Evolutionary conservation across 2,888 invertebrate species (phyloP), one percentile per base, ranked within the genome.

Genomic region (Hirtodrosophila histrioides): DNA sequence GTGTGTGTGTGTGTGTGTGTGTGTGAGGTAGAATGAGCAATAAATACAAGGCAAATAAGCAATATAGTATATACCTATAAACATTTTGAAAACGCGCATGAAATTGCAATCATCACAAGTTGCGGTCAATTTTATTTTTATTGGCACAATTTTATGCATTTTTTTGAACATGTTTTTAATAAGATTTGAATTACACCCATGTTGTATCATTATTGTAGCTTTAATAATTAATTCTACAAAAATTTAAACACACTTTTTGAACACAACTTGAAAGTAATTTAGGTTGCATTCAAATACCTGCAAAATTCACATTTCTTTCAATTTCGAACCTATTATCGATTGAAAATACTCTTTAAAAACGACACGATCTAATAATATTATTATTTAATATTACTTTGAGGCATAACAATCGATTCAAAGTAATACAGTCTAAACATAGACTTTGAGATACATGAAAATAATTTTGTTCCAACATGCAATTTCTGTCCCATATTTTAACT

Each of bases 31-130:
- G 62, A 40, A 41, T 60, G 65, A 44, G 46, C 53, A 60, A 73
- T 62, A 69, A 69, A 78, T 55, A 66, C 33, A 46, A 57, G 31
- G 23, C 65, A 61, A 41, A 66, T 63, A 55, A 53, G 45, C 49
- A 56, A 33, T 27, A 46, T 43, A 39, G 6, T 10, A 17, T 12
- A 45, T 31, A 44, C 12, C 10, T 24, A 41, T 48, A 58, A 36
- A 56, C 41, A 60, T 35, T 53, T 50, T 23, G n/a, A 29, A 17
- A 37, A 37, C 7, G 17, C 45, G 61, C 35, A 44, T 49, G 11
- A 44, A 45, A 57, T 53, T 58, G 55, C 57, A 69, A 56, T 60
- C 43, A 55, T 44, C 50, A 6, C 39, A 54, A 62, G 12, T 58
- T 63, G 49, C 49, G 36, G 35, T 50, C 11, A 36, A 55, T 50